Percentiles rank a stretch among this genome's conserved stretches.
Conservation (phyloP, 2,888 invertebrate genomes). For the Agrochola lychnidis region DNA sequence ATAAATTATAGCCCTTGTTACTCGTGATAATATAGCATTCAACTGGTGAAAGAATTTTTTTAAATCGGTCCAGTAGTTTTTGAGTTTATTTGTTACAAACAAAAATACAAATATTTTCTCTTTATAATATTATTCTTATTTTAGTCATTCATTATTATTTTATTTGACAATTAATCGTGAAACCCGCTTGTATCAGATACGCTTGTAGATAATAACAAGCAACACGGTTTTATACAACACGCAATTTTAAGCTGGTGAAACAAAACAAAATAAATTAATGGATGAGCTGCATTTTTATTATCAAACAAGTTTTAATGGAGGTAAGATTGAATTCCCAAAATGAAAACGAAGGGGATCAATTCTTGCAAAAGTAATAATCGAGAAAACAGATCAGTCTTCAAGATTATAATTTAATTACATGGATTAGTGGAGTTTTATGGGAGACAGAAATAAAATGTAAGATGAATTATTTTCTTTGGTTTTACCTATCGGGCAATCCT, state of each 20-base stretch:
- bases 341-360: conserved; percentile 25
- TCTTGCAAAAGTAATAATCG: conserved; percentile 45
- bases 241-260: neutral
- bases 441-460: conserved; percentile 36
- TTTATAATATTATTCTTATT: neutral
- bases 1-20: no score
- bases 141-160: neutral
- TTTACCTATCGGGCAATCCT: conserved; percentile 63
- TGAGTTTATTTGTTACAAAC: no score
- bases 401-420: conserved; percentile 53
- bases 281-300: conserved; percentile 35
- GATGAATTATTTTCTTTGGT: conserved; percentile 59
- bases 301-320: conserved; percentile 15
- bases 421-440: conserved; percentile 38
- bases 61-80: no score
- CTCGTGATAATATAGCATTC: no score
- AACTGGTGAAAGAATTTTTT: no score
- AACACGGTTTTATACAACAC: neutral
- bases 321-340: conserved; percentile 17
- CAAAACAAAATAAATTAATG: conserved; percentile 18
- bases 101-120: no score
- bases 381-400: conserved; percentile 34
- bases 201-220: neutral
- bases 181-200: neutral
- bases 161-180: neutral